phyloP scores from a whole-genome alignment of 2,888 invertebrate genomes.

The Scelioninae gen. 2 region DNA sequence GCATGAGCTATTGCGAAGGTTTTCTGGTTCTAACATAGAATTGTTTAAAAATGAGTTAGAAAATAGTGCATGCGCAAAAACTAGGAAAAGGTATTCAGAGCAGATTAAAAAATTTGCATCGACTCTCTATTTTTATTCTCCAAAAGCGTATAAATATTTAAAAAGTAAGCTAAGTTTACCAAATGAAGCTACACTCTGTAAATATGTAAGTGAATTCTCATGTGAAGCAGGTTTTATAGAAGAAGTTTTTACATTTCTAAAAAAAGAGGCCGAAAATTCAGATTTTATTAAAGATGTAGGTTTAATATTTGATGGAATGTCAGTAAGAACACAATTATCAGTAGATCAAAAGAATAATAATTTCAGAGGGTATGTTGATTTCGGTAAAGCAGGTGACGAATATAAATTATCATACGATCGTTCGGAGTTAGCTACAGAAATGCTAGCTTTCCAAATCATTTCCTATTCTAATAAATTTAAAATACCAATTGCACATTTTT shows the following conservation, averaged over 20 bases:
- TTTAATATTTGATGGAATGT: not conserved
- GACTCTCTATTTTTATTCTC: too few relatives aligned
- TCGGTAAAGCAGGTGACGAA: not conserved
- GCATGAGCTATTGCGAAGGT: too few relatives aligned
- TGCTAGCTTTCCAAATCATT: not conserved
- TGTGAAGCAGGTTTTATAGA: not conserved
- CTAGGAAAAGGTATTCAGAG: too few relatives aligned
- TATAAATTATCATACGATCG: not conserved
- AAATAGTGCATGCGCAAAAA: too few relatives aligned
- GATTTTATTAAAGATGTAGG: not conserved
- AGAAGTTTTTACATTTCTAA: not conserved
- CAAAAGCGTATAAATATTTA: too few relatives aligned
- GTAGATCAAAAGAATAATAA: not conserved
- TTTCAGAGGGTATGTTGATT: not conserved
- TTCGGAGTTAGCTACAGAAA: not conserved
- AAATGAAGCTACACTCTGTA: too few relatives aligned
- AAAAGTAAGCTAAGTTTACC: too few relatives aligned
- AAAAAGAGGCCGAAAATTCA: not conserved
- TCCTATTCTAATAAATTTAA: too few relatives aligned
- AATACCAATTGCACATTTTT: too few relatives aligned
- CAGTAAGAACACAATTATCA: not conserved
- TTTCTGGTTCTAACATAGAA: too few relatives aligned
- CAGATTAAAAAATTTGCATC: too few relatives aligned
- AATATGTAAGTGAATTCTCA: not conserved
- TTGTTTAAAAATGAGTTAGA: too few relatives aligned